phyloP scores from a whole-genome alignment of 2,113 vertebrate species.

The Sula dactylatra region DNA sequence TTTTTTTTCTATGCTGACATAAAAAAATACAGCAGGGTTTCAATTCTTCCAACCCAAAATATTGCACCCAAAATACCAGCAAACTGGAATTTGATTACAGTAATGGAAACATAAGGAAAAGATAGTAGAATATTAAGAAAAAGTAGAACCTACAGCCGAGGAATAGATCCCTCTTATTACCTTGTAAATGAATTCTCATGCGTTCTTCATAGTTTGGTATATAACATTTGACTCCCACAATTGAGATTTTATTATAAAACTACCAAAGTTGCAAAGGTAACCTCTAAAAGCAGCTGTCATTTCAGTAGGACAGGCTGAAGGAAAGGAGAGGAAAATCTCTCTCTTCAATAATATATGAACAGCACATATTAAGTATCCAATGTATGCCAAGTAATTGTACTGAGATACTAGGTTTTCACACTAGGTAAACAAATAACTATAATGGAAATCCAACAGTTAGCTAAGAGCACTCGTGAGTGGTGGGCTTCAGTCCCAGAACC shows the following conservation, averaged over 20 bases:
- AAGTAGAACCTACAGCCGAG: not conserved
- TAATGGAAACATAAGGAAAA: not conserved
- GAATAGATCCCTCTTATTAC: not conserved
- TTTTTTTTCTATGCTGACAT: not conserved
- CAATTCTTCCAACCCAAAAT: not conserved
- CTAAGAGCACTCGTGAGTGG: not conserved
- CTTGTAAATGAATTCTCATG: not conserved
- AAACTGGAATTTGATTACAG: not conserved
- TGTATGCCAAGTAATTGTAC: not conserved
- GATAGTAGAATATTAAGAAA: not conserved
- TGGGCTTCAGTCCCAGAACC: not conserved
- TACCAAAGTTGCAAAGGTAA: not conserved
- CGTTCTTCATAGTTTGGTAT: not conserved
- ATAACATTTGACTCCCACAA: not conserved
- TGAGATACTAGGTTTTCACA: slow-evolving; percentile 63
- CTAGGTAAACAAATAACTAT: slow-evolving; percentile 46
- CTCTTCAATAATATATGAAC: slow-evolving; percentile 33
- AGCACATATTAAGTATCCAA: slow-evolving; percentile 23
- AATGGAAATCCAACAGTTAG: slow-evolving; percentile 30
- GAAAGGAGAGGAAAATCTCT: not conserved
- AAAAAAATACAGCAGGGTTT: not conserved
- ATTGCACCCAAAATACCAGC: not conserved
- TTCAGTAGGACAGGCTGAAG: not conserved
- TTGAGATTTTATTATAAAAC: not conserved
- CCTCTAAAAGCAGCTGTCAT: not conserved